A percentile compares a stretch with the other conserved stretches of the same genome.
phyloP scores from a whole-genome alignment of 2,797 vertebrate species.

The Scolopax rusticola region DNA sequence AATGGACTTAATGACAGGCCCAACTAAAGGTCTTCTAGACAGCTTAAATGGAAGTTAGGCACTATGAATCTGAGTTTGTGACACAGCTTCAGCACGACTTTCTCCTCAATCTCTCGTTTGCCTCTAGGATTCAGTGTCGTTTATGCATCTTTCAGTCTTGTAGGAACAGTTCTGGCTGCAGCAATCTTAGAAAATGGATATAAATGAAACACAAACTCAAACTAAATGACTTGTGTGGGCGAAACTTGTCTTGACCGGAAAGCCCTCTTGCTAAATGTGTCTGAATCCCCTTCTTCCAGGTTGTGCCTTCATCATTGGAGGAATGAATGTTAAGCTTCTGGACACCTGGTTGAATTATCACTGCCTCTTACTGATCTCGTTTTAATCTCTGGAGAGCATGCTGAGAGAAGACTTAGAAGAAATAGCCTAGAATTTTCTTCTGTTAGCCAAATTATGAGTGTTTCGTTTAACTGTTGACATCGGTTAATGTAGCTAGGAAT shows the following conservation, averaged over 20 bases:
- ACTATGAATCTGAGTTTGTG: not conserved
- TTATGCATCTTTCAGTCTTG: not conserved
- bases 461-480: not conserved
- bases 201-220: not conserved
- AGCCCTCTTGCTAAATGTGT: not conserved
- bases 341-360: not conserved
- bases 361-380: not conserved
- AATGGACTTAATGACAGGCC: not conserved
- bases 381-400: not conserved
- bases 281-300: not conserved
- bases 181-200: not conserved
- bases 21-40: not conserved
- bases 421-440: not conserved
- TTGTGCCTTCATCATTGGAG: not conserved
- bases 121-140: not conserved
- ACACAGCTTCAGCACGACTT: not conserved
- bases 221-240: not conserved
- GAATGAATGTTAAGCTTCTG: not conserved
- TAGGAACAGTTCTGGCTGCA: not conserved
- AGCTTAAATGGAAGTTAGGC: not conserved
- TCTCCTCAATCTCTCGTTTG: not conserved
- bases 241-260: not conserved
- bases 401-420: not conserved
- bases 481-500: not conserved
- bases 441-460: accelerated